phyloP scores from a whole-genome alignment of 2,888 invertebrate genomes.

The Subacronicta megacephala region DNA sequence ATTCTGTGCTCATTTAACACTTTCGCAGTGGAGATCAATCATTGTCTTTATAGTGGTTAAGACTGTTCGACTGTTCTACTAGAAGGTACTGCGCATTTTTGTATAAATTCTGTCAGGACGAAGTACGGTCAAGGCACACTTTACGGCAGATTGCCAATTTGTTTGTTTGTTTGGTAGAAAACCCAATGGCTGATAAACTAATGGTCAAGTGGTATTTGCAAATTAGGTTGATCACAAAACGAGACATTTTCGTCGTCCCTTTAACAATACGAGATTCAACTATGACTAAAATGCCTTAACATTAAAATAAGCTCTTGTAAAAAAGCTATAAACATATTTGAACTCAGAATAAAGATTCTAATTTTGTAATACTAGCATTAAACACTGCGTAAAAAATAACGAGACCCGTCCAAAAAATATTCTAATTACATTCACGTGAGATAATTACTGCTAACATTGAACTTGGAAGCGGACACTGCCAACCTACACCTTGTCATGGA shows the following conservation, averaged over 20 bases:
- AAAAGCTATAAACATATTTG: too few species aligned
- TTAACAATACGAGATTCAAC: too few species aligned
- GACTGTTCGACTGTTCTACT: too few species aligned
- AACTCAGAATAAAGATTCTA: slow-evolving; percentile 7
- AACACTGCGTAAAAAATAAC: slow-evolving; percentile 29
- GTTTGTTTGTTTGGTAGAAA: too few species aligned
- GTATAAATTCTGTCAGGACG: slow-evolving; percentile 26
- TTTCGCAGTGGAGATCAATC: neutral
- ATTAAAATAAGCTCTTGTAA: too few species aligned
- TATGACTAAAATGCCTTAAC: too few species aligned
- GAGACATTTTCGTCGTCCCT: too few species aligned
- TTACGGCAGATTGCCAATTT: slow-evolving; percentile 34
- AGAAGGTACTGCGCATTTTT: slow-evolving; percentile 16
- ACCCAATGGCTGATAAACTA: too few species aligned
- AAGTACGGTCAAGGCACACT: slow-evolving; percentile 40
- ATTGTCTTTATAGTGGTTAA: slow-evolving; percentile 12
- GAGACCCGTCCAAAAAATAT: slow-evolving; percentile 42
- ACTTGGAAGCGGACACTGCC: slow-evolving; percentile 77
- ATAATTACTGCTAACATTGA: slow-evolving; percentile 81
- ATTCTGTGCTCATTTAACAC: slow-evolving; percentile 12
- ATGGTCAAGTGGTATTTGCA: too few species aligned
- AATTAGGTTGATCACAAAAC: too few species aligned
- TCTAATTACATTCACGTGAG: slow-evolving; percentile 71
- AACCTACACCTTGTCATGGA: slow-evolving; percentile 50
- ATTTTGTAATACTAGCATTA: slow-evolving; percentile 30